Evolutionary conservation across 2,797 vertebrate species (phyloP).

Genomic region (Aphelocoma californica): DNA sequence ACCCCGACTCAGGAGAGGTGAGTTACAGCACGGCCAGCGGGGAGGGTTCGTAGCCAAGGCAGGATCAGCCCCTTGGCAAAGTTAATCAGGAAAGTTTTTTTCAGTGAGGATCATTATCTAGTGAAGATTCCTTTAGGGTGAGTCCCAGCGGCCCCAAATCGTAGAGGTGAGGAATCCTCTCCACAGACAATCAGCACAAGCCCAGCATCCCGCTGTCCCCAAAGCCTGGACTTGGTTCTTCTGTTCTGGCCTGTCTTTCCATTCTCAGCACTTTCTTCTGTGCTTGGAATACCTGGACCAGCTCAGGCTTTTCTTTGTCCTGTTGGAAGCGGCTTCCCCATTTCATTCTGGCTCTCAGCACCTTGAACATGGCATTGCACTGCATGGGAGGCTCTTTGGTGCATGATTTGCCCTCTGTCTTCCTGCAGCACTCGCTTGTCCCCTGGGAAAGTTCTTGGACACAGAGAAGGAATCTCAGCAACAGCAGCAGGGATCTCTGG

Average conservation of each 20-base stretch:
- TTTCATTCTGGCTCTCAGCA: background rate
- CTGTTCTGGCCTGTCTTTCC: background rate
- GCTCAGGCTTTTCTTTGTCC: background rate
- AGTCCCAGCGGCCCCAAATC: background rate
- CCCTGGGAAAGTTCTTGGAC: background rate
- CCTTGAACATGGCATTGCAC: background rate
- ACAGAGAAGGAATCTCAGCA: background rate
- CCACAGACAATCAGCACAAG: background rate
- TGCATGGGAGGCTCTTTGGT: background rate
- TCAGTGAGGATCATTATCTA: background rate
- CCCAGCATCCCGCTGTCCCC: background rate
- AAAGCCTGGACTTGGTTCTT: background rate
- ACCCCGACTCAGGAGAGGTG: constrained; percentile 31
- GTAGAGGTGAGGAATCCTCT: background rate
- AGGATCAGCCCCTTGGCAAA: constrained; percentile 5
- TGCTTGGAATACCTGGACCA: background rate
- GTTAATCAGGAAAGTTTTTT: background rate
- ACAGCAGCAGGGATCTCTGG: background rate
- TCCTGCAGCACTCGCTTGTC: background rate
- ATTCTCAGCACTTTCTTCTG: background rate
- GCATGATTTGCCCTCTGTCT: background rate
- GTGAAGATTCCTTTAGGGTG: background rate
- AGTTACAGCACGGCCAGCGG: constrained; percentile 2
- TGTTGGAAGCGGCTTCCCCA: background rate
- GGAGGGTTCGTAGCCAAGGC: background rate